Percentiles rank a stretch among this genome's conserved stretches.
Conservation (phyloP, 53 echinoderm and acorn worm genomes). For the Antedon mediterranea region DNA sequence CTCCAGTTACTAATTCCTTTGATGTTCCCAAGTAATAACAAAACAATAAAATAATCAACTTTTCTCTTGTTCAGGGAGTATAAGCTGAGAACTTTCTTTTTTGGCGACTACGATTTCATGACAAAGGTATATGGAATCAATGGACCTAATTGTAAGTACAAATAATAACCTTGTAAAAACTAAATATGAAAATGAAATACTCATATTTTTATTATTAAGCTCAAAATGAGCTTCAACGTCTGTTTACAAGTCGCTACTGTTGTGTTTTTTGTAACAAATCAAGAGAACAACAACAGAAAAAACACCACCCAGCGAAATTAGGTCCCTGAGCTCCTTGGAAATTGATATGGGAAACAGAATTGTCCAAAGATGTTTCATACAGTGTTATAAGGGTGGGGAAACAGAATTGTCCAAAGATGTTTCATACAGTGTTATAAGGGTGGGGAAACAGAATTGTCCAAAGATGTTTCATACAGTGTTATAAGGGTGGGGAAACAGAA, state of each 20-base stretch:
- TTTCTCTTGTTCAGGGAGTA: background rate
- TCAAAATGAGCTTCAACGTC: background rate
- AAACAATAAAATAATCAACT: too few species aligned
- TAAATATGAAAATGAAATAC: background rate
- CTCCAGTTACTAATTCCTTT: too few species aligned
- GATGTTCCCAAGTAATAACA: too few species aligned
- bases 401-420: background rate
- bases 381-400: background rate
- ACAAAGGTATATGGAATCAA: background rate
- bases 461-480: too few species aligned
- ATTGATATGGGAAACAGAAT: too few species aligned
- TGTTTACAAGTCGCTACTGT: background rate
- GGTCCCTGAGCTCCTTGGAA: background rate
- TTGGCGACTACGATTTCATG: background rate
- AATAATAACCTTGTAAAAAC: too few species aligned
- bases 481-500: too few species aligned
- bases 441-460: too few species aligned
- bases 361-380: background rate
- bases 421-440: background rate
- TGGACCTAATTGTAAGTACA: background rate
- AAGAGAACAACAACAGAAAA: background rate
- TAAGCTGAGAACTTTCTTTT: background rate
- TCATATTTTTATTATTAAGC: background rate
- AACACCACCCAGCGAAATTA: background rate
- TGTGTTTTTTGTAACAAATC: background rate